phyloP scores from a whole-genome alignment of 1,140 invertebrate species.

The Pinna nobilis region DNA sequence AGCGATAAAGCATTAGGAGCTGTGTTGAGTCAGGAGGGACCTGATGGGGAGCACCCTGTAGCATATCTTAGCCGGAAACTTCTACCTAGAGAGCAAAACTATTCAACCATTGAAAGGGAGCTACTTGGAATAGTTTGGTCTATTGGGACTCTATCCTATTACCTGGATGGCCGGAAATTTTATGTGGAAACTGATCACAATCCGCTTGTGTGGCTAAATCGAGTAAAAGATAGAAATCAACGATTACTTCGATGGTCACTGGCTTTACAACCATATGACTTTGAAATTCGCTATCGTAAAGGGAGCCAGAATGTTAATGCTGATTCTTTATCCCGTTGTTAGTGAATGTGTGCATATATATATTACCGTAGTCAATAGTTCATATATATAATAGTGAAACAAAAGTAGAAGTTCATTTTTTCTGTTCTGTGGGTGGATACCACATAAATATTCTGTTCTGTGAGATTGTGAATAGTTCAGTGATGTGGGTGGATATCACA shows the following conservation, averaged over 20 bases:
- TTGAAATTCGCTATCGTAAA: slow-evolving; percentile 10
- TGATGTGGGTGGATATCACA: too few relatives aligned
- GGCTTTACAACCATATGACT: slow-evolving; percentile 9
- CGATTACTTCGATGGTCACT: slow-evolving; percentile 30
- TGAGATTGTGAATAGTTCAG: too few relatives aligned
- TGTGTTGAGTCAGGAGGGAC: slow-evolving; percentile 5
- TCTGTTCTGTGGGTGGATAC: too few relatives aligned
- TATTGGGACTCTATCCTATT: slow-evolving; percentile 17
- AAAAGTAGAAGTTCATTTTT: too few relatives aligned
- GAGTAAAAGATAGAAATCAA: slow-evolving; percentile 25
- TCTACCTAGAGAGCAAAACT: slow-evolving; percentile 18
- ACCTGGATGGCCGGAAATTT: slow-evolving; percentile 29
- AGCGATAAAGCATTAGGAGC: slow-evolving; percentile 36
- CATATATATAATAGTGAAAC: too few relatives aligned
- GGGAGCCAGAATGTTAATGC: slow-evolving; percentile 12
- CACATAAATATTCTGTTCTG: too few relatives aligned
- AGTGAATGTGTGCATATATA: too few relatives aligned
- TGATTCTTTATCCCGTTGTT: background rate
- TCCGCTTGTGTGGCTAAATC: slow-evolving; percentile 20
- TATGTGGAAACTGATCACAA: slow-evolving; percentile 33
- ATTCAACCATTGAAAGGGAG: slow-evolving; percentile 35
- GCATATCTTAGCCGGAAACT: slow-evolving; percentile 22
- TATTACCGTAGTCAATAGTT: too few relatives aligned
- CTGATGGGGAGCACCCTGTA: slow-evolving; percentile 29
- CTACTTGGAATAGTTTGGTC: slow-evolving; percentile 29